Base-by-base conservation (phyloP, 2,113 vertebrate species). In the Salvelinus alpinus region DNA sequence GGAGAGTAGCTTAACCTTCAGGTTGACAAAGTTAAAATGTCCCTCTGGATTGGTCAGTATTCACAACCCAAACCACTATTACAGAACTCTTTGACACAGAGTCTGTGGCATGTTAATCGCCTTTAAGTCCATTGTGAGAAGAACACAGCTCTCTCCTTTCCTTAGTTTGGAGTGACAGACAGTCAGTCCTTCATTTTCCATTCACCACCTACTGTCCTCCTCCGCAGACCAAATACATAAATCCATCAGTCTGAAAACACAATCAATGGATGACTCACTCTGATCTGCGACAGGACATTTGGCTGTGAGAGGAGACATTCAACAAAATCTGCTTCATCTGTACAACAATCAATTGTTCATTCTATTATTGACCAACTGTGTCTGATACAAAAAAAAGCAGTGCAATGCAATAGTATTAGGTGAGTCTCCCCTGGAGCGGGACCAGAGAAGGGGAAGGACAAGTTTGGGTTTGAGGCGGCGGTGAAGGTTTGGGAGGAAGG, bases 161-260 rank as follows among this genome's bases (percentile, higher is more conserved):
- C 20, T 24, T 47, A 8, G 66, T 34, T 29, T 34, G 31, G 29
- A 69, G 16, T 20, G 7, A 8, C 12, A 64, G 60, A 64, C 60
- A 69, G 3, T 44, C 38, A 44, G 31, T 69, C 24, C 48, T 66
- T 72, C 38, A 13, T n/a, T 73, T 59, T 66, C 31, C 16, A 14
- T 27, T 22, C 14, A 72, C 12, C 14, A 24, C 27, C 24, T 20
- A 3, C 51, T 25, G 16, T 5, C 48, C 24, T 20, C 11, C n/a
- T 57, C 75, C 67, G 67, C 70, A 72, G 34, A 71, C 18, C 22
- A 75, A 81, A 84, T 44, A 72, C 29, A 24, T 64, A 51, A 66
- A 68, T 54, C 72, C 51, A 83, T 22, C 34, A 70, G 85, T 69
- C 16, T 70, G 16, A 66, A 62, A 27, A 48, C 12, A 22, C 20